These are phyloP conservation scores for Didymodactylos carnosus DNA, from an alignment of 2,888 invertebrate genomes.

Conservation along the genomic window DNA sequence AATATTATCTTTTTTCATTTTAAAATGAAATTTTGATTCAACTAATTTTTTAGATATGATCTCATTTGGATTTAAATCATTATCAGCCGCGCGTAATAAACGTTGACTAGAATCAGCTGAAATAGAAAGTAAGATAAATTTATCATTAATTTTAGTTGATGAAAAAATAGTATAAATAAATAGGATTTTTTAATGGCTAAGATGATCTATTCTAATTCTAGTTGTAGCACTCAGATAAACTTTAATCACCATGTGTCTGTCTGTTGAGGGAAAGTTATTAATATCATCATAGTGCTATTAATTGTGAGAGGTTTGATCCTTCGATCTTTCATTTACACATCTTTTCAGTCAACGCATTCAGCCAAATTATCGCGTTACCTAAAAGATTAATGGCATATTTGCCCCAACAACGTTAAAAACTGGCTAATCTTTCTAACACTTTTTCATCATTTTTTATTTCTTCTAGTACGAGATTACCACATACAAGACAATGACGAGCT, in stretches of 20 bases:
- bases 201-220: background rate
- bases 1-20: constrained; percentile 26
- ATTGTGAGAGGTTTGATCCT: background rate
- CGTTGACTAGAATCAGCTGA: background rate
- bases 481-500: constrained; percentile 62
- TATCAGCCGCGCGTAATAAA: constrained; percentile 1
- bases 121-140: background rate
- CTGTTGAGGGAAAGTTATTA: constrained; percentile 36
- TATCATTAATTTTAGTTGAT: no score
- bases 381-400: constrained; percentile 48
- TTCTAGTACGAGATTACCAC: constrained; percentile 51
- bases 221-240: background rate
- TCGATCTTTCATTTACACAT: background rate
- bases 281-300: background rate
- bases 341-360: constrained; percentile 49
- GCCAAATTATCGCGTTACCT: no score
- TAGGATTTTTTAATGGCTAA: no score
- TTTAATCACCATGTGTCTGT: constrained; percentile 29
- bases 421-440: constrained; percentile 57
- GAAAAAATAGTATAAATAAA: no score
- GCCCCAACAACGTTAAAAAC: constrained; percentile 69
- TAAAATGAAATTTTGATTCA: constrained; percentile 24
- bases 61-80: background rate
- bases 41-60: constrained; percentile 2
- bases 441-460: constrained; percentile 50